phyloP scores from a whole-genome alignment of 2,888 invertebrate species.

The Scaeva pyrastri region DNA sequence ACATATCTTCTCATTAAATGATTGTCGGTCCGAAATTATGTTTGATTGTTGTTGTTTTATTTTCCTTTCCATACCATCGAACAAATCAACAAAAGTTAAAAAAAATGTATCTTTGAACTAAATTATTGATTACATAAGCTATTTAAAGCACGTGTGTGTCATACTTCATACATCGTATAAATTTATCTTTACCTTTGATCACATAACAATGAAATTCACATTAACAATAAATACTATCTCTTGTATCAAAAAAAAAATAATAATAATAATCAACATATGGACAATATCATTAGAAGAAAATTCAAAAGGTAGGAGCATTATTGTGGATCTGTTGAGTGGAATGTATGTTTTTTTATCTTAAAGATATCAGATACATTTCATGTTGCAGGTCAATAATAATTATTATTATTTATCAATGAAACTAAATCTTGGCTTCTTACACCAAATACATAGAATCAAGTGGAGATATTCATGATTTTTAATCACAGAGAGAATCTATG shows the following conservation, averaged over 20 bases:
- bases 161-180: conserved; percentile 7
- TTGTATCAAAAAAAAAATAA: conserved; percentile 22
- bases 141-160: conserved; percentile 6
- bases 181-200: conserved; percentile 32
- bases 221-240: conserved; percentile 65
- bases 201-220: conserved; percentile 60
- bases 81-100: neutral
- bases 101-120: conserved; percentile 1
- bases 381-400: conserved; percentile 14
- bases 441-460: neutral
- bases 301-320: neutral
- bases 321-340: neutral
- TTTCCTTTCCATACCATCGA: conserved; percentile 37
- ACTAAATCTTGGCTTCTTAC: neutral
- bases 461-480: neutral
- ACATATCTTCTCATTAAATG: conserved; percentile 34
- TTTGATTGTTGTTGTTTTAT: conserved; percentile 9
- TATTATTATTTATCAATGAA: conserved; percentile 12
- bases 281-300: conserved; percentile 49
- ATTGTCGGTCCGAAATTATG: neutral
- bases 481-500: conserved; percentile 17
- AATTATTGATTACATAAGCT: conserved; percentile 69
- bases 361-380: conserved; percentile 27
- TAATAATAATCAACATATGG: conserved; percentile 50
- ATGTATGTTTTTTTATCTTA: conserved; percentile 11